A percentile compares a stretch with the other conserved stretches of the same genome.
Conservation (phyloP, 2,797 vertebrate genomes). For the Hippopotamyrus pictus region DNA sequence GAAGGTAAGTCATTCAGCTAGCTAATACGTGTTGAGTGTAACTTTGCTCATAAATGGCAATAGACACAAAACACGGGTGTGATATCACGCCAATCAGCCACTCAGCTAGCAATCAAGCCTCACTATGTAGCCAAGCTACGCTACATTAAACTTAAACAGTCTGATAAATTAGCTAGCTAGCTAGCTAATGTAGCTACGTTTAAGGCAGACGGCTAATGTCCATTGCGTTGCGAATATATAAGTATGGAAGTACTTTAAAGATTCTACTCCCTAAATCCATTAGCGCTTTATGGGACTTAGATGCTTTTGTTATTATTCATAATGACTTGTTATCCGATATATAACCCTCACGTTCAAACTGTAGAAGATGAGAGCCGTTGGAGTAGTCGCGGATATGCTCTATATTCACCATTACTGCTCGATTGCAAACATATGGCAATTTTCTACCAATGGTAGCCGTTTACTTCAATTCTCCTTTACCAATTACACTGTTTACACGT, state of each 20-base stretch:
- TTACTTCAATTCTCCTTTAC: background rate
- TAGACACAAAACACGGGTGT: background rate
- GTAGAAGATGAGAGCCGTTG: background rate
- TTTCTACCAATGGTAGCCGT: background rate
- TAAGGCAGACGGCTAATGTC: background rate
- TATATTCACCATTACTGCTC: background rate
- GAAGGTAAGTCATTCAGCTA: background rate
- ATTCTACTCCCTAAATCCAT: background rate
- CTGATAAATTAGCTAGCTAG: background rate
- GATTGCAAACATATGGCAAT: background rate
- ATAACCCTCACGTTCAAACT: background rate
- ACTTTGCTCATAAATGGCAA: background rate
- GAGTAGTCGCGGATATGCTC: background rate
- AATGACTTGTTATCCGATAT: background rate
- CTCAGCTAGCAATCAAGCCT: background rate
- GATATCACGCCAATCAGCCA: background rate
- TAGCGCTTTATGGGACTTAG: background rate
- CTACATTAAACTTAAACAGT: background rate
- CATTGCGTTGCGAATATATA: background rate
- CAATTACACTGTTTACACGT: background rate
- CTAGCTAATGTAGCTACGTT: background rate
- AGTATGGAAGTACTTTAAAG: background rate
- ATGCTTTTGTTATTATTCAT: background rate
- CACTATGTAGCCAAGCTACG: background rate
- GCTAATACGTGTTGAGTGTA: background rate